These are phyloP conservation scores for Amphiduros pacificus DNA, from an alignment of 2,888 invertebrate species.

Conservation along the genomic window DNA sequence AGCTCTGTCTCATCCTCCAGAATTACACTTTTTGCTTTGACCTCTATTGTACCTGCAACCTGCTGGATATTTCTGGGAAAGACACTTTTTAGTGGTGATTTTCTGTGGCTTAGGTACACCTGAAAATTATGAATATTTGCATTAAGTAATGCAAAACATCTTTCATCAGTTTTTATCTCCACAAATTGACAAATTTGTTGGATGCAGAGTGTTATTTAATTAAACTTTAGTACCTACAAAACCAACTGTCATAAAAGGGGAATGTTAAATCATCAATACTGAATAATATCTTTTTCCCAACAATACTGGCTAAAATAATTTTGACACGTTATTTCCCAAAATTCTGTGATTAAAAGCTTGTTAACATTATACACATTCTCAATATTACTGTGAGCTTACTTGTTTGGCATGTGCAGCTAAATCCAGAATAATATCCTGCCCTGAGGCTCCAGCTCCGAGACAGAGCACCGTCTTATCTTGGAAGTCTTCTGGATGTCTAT, in stretches of 20 bases:
- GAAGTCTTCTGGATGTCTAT: slow-evolving; percentile 74
- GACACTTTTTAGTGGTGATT: not conserved
- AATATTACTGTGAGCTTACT: slow-evolving; percentile 9
- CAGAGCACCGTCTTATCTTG: slow-evolving; percentile 71
- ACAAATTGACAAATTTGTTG: too few species aligned
- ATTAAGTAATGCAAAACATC: not conserved
- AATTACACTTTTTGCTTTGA: slow-evolving; percentile 3
- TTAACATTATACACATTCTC: not conserved
- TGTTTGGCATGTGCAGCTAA: slow-evolving; percentile 62
- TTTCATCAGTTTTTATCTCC: too few species aligned
- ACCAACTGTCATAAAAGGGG: not conserved
- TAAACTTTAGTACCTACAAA: too few species aligned
- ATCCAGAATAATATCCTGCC: slow-evolving; percentile 74
- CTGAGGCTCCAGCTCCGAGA: slow-evolving; percentile 86
- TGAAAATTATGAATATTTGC: slow-evolving; percentile 5
- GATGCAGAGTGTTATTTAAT: too few species aligned
- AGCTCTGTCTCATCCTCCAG: slow-evolving; percentile 68
- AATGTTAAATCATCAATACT: not conserved
- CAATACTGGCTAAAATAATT: not conserved
- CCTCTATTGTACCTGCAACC: slow-evolving; percentile 4
- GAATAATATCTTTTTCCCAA: not conserved
- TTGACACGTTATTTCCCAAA: not conserved
- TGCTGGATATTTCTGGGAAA: slow-evolving; percentile 25
- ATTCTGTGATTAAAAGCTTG: not conserved
- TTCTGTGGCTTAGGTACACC: slow-evolving; percentile 24